phyloP scores from a whole-genome alignment of 2,888 invertebrate species.

The Philaethria dido region DNA sequence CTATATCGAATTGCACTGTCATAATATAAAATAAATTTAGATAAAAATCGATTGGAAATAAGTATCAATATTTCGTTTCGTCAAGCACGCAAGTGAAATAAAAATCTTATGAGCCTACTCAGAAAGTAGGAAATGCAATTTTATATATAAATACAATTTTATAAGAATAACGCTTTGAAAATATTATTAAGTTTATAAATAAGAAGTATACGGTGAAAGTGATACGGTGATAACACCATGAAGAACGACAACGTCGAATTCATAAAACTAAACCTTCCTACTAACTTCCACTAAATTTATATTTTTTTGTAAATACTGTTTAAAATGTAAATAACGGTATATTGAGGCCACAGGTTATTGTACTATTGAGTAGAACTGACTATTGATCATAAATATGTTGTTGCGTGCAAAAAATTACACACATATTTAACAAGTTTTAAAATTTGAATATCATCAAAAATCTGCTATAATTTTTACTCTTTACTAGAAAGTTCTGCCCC shows the following conservation, averaged over 20 bases:
- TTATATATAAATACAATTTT: too few species aligned
- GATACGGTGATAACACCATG: too few species aligned
- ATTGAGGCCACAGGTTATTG: slow-evolving; percentile 15
- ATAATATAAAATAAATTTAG: background rate
- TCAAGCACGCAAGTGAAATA: background rate
- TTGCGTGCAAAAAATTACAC: slow-evolving; percentile 13
- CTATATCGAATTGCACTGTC: background rate
- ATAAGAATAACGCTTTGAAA: too few species aligned
- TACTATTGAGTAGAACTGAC: slow-evolving; percentile 11
- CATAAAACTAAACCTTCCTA: slow-evolving; percentile 20
- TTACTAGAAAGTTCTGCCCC: too few species aligned
- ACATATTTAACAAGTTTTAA: background rate
- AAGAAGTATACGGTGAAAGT: background rate
- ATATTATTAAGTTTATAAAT: too few species aligned
- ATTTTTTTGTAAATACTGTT: background rate
- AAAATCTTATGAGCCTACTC: too few species aligned
- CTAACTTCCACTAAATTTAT: background rate
- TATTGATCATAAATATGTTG: slow-evolving; percentile 10
- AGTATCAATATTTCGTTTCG: background rate
- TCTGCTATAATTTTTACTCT: background rate
- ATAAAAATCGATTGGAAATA: background rate
- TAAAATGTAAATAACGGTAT: background rate
- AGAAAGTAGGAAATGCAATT: too few species aligned
- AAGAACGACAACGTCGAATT: background rate
- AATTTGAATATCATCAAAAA: background rate